phyloP scores from a whole-genome alignment of 2,888 invertebrate species.

The Monopis laevigella region DNA sequence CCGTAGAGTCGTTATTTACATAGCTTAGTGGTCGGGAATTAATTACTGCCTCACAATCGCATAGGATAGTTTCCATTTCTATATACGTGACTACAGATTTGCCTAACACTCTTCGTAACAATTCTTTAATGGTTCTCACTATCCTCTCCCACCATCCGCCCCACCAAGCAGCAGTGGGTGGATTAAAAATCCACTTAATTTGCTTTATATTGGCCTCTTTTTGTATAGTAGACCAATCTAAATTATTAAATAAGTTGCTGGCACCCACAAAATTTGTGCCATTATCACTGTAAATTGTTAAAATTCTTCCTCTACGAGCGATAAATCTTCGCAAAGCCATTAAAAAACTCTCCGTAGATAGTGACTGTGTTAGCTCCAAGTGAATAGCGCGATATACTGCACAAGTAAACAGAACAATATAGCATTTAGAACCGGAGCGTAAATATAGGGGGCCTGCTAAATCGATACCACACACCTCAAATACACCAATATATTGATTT shows the following conservation, averaged over 20 bases:
- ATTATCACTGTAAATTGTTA: slow-evolving; percentile 6
- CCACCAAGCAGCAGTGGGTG: slow-evolving; percentile 39
- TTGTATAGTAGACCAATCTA: slow-evolving; percentile 2
- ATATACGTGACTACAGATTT: slow-evolving; percentile 17
- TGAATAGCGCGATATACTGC: slow-evolving; percentile 1
- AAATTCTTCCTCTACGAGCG: slow-evolving; percentile 1
- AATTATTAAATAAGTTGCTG: slow-evolving; percentile 4
- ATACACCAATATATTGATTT: background rate
- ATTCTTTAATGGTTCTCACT: slow-evolving; percentile 30
- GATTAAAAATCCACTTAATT: slow-evolving; percentile 31
- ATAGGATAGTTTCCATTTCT: slow-evolving; percentile 16
- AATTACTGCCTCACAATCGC: slow-evolving; percentile 17
- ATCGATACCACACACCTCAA: background rate
- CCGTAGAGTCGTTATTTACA: slow-evolving; percentile 3
- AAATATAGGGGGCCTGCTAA: background rate
- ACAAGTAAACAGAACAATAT: slow-evolving; percentile 2
- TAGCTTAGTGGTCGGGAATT: slow-evolving; percentile 16
- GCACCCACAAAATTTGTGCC: slow-evolving; percentile 10
- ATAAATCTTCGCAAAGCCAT: slow-evolving; percentile 3
- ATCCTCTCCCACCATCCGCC: slow-evolving; percentile 44
- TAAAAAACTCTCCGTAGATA: slow-evolving; percentile 1
- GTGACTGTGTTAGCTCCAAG: background rate
- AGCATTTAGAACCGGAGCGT: background rate
- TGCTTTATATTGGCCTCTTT: background rate
- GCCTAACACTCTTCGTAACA: slow-evolving; percentile 31